These are phyloP conservation scores for Onthophagus taurus DNA, from an alignment of 1,140 invertebrate genomes.

Conservation along the genomic window DNA sequence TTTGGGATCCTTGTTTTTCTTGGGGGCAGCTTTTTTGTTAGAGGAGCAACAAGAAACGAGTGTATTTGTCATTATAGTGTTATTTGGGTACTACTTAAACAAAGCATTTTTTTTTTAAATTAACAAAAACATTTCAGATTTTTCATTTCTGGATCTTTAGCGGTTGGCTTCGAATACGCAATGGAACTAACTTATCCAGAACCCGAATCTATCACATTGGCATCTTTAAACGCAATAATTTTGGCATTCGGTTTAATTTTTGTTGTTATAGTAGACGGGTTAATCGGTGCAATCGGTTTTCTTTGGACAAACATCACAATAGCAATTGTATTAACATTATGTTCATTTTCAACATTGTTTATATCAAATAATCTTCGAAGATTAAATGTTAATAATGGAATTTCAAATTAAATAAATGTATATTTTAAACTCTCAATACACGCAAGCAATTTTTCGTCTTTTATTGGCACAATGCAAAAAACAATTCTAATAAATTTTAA, in stretches of 20 bases:
- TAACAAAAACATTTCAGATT: constrained; percentile 21
- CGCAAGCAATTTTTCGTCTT: too few relatives aligned
- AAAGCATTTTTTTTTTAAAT: background rate
- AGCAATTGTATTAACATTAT: constrained; percentile 13
- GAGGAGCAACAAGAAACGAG: background rate
- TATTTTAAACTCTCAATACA: too few relatives aligned
- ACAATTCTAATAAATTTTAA: too few relatives aligned
- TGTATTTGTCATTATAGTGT: constrained; percentile 14
- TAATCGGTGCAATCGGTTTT: constrained; percentile 18
- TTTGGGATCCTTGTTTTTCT: constrained; percentile 2
- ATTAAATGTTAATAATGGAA: constrained; percentile 23
- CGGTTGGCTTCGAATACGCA: constrained; percentile 25
- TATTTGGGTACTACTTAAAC: constrained; percentile 20
- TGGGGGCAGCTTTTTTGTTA: constrained; percentile 2
- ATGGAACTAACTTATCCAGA: constrained; percentile 27
- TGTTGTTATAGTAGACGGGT: constrained; percentile 17
- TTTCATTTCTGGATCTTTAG: constrained; percentile 21
- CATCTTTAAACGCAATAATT: constrained; percentile 22
- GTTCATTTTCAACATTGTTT: constrained; percentile 16
- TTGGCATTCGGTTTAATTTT: constrained; percentile 21
- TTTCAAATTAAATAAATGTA: too few relatives aligned
- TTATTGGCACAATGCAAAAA: too few relatives aligned
- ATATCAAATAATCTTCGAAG: constrained; percentile 20
- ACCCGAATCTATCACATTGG: constrained; percentile 23
- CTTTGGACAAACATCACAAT: constrained; percentile 16